Conservation (phyloP, 2,113 vertebrate genomes). For the Ceyx margarethae region DNA sequence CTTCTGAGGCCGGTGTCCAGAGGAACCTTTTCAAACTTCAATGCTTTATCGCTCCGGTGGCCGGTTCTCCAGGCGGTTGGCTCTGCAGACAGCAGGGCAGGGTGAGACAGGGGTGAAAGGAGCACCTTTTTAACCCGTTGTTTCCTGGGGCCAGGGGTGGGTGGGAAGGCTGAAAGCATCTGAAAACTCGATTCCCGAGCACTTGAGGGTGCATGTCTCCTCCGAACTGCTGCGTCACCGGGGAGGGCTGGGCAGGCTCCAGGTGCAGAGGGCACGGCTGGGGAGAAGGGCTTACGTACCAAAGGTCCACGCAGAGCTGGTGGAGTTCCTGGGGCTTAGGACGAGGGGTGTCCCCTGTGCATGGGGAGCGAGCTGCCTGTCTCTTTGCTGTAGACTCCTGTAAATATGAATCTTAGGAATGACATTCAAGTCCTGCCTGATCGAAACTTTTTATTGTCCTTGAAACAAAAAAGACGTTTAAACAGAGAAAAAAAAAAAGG, state of each 20-base stretch:
- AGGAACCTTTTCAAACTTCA: constrained; percentile 60
- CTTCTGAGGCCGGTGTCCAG: constrained; percentile 56
- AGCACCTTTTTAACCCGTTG: constrained; percentile 42
- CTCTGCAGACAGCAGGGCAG: constrained; percentile 56
- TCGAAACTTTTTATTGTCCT: constrained; percentile 72
- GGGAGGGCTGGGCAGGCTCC: constrained; percentile 64
- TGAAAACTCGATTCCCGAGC: not conserved
- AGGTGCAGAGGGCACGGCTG: constrained; percentile 40
- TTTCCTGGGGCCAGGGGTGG: constrained; percentile 14
- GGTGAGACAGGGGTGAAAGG: constrained; percentile 47
- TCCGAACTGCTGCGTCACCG: constrained; percentile 33
- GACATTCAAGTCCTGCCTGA: constrained; percentile 77
- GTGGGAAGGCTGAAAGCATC: constrained; percentile 29
- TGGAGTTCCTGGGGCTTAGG: constrained; percentile 66
- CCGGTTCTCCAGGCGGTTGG: constrained; percentile 28
- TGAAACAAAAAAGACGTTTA: constrained; percentile 58
- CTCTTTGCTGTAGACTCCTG: constrained; percentile 76
- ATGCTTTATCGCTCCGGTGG: constrained; percentile 50
- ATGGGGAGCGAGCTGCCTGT: constrained; percentile 60
- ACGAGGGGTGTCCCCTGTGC: constrained; percentile 18
- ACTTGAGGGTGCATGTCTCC: constrained; percentile 2
- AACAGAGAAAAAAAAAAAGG: not conserved
- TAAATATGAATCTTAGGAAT: constrained; percentile 78
- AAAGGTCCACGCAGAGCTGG: constrained; percentile 76
- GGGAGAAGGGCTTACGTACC: constrained; percentile 81